These are phyloP conservation scores for Taurulus bubalis DNA, from an alignment of 2,113 vertebrate species.

Conservation along the genomic window DNA sequence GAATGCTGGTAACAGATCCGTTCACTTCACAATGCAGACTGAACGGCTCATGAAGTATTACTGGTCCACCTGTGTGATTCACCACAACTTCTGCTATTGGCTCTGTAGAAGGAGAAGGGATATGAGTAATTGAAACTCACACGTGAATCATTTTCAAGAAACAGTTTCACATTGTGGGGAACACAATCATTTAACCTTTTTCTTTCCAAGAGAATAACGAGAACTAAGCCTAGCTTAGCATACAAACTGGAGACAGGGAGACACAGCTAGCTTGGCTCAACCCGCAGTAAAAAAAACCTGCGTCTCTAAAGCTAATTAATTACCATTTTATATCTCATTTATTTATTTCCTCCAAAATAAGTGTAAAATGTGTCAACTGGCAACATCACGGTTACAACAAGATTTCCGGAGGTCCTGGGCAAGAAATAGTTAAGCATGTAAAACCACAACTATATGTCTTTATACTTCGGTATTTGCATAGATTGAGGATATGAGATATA, in stretches of 20 bases:
- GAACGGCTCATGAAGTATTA: constrained; percentile 53
- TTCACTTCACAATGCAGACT: constrained; percentile 65
- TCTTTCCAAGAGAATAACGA: not conserved
- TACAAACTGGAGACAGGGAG: not conserved
- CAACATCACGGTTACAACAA: not conserved
- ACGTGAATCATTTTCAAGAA: not conserved
- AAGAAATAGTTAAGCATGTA: not conserved
- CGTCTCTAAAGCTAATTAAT: not conserved
- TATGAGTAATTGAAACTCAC: not conserved
- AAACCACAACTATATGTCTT: not conserved
- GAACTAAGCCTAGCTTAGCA: not conserved
- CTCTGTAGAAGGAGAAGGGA: constrained; percentile 46
- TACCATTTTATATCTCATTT: not conserved
- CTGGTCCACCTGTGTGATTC: not conserved
- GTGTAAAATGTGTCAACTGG: not conserved
- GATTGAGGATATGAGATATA: not conserved
- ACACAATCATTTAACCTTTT: not conserved
- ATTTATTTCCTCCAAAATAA: not conserved
- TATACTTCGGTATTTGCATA: not conserved
- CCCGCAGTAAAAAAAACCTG: not conserved
- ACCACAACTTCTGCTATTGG: constrained; percentile 60
- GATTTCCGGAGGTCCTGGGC: not conserved
- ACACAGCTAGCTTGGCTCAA: not conserved
- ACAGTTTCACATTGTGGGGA: not conserved
- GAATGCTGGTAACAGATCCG: constrained; percentile 47